Percentiles rank a stretch among this genome's conserved stretches.
Evolutionary conservation across 2,113 vertebrate species (phyloP).

Genomic region (Tupaia chinensis): DNA sequence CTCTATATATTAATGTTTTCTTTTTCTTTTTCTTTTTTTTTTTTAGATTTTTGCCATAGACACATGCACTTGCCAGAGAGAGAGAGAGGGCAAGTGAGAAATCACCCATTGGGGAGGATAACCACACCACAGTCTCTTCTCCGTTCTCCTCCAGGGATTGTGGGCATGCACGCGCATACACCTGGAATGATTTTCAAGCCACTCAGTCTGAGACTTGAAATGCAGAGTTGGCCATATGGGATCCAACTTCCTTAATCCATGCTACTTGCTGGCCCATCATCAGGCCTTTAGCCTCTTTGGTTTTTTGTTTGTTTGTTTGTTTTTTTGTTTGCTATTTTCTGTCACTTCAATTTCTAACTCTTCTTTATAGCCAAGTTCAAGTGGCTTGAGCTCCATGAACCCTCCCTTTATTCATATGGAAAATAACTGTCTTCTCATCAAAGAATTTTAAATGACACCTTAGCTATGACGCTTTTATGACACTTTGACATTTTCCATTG

Average conservation of each 20-base stretch:
- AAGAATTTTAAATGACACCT: background rate
- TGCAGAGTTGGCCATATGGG: too few relatives aligned
- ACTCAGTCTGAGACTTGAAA: too few relatives aligned
- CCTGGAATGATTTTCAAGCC: too few relatives aligned
- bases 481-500: background rate
- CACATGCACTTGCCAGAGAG: too few relatives aligned
- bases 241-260: too few relatives aligned
- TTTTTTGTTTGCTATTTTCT: background rate
- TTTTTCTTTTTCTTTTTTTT: background rate
- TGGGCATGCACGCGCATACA: too few relatives aligned
- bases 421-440: background rate
- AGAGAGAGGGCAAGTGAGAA: too few relatives aligned
- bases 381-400: background rate
- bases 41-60: too few relatives aligned
- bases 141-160: too few relatives aligned
- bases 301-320: background rate
- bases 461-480: background rate
- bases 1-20: background rate
- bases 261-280: background rate
- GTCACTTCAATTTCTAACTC: background rate
- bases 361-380: background rate
- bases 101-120: too few relatives aligned
- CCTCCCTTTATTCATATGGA: background rate
- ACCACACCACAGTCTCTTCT: too few relatives aligned
- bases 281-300: background rate